Evolutionary conservation across 2,797 vertebrate species (phyloP).

Genomic region (Falco biarmicus): DNA sequence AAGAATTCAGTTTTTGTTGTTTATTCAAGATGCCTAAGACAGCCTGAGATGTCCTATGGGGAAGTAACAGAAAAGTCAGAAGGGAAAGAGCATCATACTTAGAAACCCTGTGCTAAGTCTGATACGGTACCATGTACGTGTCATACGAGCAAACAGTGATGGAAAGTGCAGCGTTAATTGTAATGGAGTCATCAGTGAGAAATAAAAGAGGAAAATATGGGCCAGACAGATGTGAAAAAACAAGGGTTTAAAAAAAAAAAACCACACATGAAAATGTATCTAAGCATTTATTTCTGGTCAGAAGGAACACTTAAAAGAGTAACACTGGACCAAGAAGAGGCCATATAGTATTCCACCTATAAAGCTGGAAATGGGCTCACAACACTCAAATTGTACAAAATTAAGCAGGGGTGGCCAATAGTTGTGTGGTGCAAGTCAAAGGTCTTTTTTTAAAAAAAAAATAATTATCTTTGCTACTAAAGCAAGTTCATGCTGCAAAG

Average conservation of each 20-base stretch:
- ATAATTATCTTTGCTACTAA: neutral
- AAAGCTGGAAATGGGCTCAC: neutral
- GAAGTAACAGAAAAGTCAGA: neutral
- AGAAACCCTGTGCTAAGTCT: neutral
- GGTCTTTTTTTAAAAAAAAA: neutral
- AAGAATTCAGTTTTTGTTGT: neutral
- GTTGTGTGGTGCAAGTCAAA: neutral
- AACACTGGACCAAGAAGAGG: neutral
- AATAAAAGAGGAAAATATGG: neutral
- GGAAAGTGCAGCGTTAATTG: neutral
- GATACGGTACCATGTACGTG: accelerated
- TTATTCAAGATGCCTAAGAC: neutral
- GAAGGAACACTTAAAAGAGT: neutral
- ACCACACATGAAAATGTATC: neutral
- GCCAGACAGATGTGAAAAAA: neutral
- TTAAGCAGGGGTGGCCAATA: neutral
- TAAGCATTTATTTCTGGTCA: neutral
- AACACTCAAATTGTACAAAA: neutral
- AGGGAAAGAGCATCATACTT: neutral
- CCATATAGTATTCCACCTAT: neutral
- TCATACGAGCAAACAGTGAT: neutral
- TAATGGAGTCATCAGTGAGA: neutral
- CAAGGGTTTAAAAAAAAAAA: neutral
- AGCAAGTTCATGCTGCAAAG: neutral
- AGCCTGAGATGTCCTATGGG: neutral